These are phyloP conservation scores for Zosterops japonicus DNA, from an alignment of 2,113 vertebrate genomes.

Conservation along the genomic window DNA sequence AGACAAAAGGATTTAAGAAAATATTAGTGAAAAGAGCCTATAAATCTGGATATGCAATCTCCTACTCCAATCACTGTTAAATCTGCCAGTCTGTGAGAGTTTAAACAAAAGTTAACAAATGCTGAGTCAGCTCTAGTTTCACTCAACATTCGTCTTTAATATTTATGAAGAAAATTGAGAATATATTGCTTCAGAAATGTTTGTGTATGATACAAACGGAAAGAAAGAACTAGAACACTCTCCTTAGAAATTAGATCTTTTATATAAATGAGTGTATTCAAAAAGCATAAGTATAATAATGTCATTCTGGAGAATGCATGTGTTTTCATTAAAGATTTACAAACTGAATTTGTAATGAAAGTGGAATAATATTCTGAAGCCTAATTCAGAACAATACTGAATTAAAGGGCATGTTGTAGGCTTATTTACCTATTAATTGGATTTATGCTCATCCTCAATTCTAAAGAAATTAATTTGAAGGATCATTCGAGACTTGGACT, in stretches of 20 bases:
- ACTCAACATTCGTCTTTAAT: not conserved
- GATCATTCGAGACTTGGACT: not conserved
- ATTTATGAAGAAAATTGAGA: constrained; percentile 46
- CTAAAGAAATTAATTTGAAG: not conserved
- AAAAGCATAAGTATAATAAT: not conserved
- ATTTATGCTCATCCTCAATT: not conserved
- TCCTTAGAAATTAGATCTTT: not conserved
- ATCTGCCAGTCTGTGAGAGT: not conserved
- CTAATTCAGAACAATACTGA: not conserved
- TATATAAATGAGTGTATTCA: not conserved
- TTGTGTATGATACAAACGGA: not conserved
- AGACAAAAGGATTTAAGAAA: not conserved
- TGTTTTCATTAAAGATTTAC: constrained; percentile 42
- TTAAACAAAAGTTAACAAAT: not conserved
- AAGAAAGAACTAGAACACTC: not conserved
- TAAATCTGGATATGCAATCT: not conserved
- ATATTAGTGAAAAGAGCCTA: not conserved
- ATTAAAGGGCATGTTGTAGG: not conserved
- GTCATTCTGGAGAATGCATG: not conserved
- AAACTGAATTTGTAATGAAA: constrained; percentile 9
- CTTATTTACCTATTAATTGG: constrained; percentile 17
- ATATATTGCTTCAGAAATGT: constrained; percentile 8
- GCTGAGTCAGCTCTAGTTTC: not conserved
- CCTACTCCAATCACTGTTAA: not conserved
- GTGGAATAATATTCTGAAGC: not conserved